phyloP scores from a whole-genome alignment of 2,888 invertebrate genomes.

The Abrostola triplasia region DNA sequence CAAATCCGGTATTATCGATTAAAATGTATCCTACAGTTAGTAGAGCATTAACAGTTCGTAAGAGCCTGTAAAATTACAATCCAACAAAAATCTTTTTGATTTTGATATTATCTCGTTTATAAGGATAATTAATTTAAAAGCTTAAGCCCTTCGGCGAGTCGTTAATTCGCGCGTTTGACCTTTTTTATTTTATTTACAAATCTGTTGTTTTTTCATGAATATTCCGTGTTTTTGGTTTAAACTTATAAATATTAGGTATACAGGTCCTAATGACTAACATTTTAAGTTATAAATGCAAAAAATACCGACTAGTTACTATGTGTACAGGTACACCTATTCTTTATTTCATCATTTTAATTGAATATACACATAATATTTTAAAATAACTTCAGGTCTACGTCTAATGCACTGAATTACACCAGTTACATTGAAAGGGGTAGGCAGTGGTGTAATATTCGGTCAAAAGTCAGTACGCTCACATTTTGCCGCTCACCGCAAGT shows the following conservation, averaged over 20 bases:
- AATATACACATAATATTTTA: no score
- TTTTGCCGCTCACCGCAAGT: no score
- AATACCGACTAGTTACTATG: no score
- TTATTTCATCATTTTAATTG: no score
- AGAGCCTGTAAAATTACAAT: constrained; percentile 1
- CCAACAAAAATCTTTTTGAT: not conserved
- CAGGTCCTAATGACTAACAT: constrained; percentile 22
- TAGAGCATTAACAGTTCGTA: not conserved
- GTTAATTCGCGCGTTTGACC: constrained; percentile 62
- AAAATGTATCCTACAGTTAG: no score
- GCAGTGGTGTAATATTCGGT: no score
- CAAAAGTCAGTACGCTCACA: no score
- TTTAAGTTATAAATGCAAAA: not conserved
- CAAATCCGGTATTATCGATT: no score
- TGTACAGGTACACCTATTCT: no score
- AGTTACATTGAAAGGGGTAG: no score
- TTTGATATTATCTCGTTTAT: constrained; percentile 57
- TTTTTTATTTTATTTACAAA: constrained; percentile 59
- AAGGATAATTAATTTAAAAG: constrained; percentile 65
- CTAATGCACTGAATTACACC: no score
- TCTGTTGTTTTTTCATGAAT: constrained; percentile 49
- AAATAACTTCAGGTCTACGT: no score
- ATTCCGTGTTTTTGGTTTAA: constrained; percentile 36
- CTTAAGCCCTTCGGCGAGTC: constrained; percentile 60
- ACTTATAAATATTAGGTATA: constrained; percentile 33